These are phyloP conservation scores for Nothoprocta pentlandii DNA, from an alignment of 2,113 vertebrate species.

Conservation along the genomic window DNA sequence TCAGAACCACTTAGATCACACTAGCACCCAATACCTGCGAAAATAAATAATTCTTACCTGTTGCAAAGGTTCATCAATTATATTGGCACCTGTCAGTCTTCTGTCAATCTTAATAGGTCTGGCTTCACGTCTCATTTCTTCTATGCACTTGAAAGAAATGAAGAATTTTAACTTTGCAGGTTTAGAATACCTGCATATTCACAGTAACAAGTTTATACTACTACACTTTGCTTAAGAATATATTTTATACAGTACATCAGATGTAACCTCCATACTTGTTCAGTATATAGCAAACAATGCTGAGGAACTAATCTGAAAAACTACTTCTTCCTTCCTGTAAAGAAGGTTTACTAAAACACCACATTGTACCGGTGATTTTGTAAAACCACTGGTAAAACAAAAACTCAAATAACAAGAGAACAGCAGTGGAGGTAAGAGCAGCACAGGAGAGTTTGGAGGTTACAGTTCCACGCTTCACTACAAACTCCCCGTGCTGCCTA, in stretches of 20 bases:
- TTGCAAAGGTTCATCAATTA: constrained; percentile 98
- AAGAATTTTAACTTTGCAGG: constrained; percentile 8
- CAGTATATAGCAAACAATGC: background rate
- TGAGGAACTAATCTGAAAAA: background rate
- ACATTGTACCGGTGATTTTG: too few relatives aligned
- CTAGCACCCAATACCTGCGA: background rate
- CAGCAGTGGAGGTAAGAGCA: background rate
- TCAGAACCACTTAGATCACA: background rate
- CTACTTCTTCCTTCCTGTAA: background rate
- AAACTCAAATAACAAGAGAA: background rate
- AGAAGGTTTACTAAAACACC: background rate
- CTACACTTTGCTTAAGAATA: background rate
- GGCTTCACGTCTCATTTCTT: constrained; percentile 94
- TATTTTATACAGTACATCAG: background rate
- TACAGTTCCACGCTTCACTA: background rate
- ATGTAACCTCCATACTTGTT: background rate
- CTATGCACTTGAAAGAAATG: constrained; percentile 86
- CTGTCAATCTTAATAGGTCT: constrained; percentile 95
- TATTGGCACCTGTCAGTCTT: constrained; percentile 94
- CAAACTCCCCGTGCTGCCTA: background rate
- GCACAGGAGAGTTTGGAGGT: background rate
- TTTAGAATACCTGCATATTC: background rate
- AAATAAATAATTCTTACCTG: constrained; percentile 83
- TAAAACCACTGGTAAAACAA: background rate
- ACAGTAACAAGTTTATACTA: background rate